These are phyloP conservation scores for Andricus quercusramuli DNA, from an alignment of 2,888 invertebrate genomes.

Conservation along the genomic window DNA sequence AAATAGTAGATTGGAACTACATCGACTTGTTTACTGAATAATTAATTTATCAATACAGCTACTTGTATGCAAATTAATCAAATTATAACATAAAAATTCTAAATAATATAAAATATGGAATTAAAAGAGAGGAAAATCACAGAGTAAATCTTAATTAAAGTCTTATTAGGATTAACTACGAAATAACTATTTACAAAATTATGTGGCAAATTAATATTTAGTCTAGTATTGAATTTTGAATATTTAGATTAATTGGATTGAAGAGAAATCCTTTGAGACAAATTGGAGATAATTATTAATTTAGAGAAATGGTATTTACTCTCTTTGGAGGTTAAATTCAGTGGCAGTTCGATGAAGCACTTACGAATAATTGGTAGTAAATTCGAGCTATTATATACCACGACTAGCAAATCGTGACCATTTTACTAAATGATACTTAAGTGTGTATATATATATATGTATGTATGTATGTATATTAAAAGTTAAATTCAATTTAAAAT, in stretches of 20 bases:
- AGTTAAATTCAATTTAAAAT: no score
- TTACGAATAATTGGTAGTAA: not conserved
- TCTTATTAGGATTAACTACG: not conserved
- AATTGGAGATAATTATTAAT: not conserved
- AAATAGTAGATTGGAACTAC: not conserved
- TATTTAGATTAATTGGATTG: not conserved
- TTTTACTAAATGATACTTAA: not conserved
- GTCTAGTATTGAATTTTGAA: not conserved
- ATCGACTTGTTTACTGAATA: not conserved
- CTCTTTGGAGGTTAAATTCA: not conserved
- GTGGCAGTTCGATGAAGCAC: not conserved
- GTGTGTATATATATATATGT: no score
- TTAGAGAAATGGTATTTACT: not conserved
- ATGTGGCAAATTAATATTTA: not conserved
- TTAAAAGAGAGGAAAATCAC: not conserved
- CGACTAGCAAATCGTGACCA: not conserved
- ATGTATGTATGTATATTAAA: no score
- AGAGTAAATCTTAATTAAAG: no score
- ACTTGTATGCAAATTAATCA: not conserved
- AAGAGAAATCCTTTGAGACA: not conserved
- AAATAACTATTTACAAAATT: not conserved
- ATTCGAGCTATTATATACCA: not conserved
- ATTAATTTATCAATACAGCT: not conserved
- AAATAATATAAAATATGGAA: not conserved
- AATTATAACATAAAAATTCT: not conserved